Evolutionary conservation across 1,140 invertebrate genomes (phyloP).

Genomic region (Mycetomoellerius zeteki): DNA sequence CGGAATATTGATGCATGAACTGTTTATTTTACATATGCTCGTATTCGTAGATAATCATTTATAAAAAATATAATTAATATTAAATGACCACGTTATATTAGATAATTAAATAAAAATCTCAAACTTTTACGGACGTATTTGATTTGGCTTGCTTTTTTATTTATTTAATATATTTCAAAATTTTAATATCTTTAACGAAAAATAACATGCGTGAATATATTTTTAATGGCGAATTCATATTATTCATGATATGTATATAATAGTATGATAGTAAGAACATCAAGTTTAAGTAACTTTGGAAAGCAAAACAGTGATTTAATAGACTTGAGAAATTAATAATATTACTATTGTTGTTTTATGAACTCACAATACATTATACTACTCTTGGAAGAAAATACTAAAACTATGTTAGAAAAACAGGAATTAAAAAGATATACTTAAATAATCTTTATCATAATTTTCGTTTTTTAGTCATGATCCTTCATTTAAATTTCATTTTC

Average conservation of each 20-base stretch:
- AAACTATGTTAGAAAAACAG: neutral
- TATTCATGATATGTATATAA: neutral
- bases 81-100: neutral
- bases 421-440: neutral
- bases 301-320: neutral
- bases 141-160: neutral
- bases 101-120: neutral
- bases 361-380: neutral
- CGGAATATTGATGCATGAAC: neutral
- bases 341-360: neutral
- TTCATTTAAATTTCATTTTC: conserved; percentile 25
- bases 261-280: neutral
- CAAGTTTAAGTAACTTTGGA: neutral
- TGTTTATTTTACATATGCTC: neutral
- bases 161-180: neutral
- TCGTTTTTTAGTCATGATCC: neutral
- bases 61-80: neutral
- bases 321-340: neutral
- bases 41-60: neutral
- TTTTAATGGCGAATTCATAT: neutral
- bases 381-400: neutral
- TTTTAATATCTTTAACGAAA: neutral
- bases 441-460: neutral
- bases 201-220: neutral
- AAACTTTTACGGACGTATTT: neutral